Percentiles rank a stretch among this genome's conserved stretches.
phyloP scores from a whole-genome alignment of 2,888 invertebrate genomes.

The Aleiodes testaceus region DNA sequence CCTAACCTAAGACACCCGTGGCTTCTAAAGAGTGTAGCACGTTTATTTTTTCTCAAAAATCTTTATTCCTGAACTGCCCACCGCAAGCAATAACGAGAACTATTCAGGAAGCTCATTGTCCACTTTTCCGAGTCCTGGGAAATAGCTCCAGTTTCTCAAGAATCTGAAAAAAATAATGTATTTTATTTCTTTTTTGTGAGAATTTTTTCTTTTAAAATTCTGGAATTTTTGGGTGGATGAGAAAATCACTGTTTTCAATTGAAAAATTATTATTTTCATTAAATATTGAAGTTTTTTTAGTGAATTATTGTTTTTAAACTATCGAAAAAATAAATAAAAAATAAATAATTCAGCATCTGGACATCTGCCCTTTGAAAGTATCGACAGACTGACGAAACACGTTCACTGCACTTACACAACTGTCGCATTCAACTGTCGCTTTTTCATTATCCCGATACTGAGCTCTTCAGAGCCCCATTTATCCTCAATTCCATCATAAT shows the following conservation, averaged over 20 bases:
- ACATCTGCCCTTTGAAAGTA: conserved; percentile 63
- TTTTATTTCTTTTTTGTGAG: conserved; percentile 23
- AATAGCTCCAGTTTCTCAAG: conserved; percentile 56
- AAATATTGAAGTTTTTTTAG: not conserved
- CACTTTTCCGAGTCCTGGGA: conserved; percentile 42
- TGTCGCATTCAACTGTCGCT: conserved; percentile 53
- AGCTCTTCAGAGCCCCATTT: not conserved
- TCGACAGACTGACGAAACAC: conserved; percentile 58
- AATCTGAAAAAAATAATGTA: conserved; percentile 43
- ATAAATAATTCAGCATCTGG: conserved; percentile 56
- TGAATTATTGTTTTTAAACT: no score
- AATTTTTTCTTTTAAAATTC: not conserved
- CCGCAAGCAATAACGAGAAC: conserved; percentile 63
- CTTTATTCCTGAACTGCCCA: conserved; percentile 36
- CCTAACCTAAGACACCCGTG: conserved; percentile 51
- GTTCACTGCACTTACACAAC: conserved; percentile 62
- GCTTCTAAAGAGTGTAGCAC: conserved; percentile 17
- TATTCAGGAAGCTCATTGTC: conserved; percentile 60
- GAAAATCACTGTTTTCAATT: not conserved
- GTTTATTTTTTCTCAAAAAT: not conserved
- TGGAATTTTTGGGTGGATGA: no score
- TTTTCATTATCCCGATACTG: conserved; percentile 2
- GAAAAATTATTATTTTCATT: not conserved
- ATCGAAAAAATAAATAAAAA: not conserved
- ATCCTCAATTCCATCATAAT: conserved; percentile 2